A percentile compares a stretch with the other conserved stretches of the same genome.
Evolutionary conservation across 1,140 invertebrate species (phyloP).

Genomic region (Eumaeus atala): DNA sequence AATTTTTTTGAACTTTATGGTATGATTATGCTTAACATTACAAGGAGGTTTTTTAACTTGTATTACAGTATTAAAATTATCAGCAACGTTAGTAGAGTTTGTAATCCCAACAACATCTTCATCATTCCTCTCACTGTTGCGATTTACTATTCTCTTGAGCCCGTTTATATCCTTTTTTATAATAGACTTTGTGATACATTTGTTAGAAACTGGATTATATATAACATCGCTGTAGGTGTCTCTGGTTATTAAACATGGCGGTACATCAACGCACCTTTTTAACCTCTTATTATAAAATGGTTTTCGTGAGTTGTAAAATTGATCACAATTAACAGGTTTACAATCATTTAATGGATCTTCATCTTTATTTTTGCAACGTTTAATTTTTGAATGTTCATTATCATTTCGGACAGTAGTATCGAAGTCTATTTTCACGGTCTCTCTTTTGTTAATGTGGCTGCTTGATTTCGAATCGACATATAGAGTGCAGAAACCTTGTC

Average conservation of each 20-base stretch:
- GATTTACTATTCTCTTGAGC: conserved; percentile 29
- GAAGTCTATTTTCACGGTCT: conserved; percentile 43
- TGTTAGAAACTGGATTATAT: conserved; percentile 42
- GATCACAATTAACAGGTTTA: conserved; percentile 70
- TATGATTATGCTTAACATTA: conserved; percentile 10
- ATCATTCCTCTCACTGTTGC: conserved; percentile 32
- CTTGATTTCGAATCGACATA: conserved; percentile 41
- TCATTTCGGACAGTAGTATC: conserved; percentile 37
- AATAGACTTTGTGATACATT: conserved; percentile 35
- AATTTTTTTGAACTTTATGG: conserved; percentile 5
- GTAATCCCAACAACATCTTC: conserved; percentile 34
- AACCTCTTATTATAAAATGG: conserved; percentile 54
- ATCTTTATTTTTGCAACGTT: conserved; percentile 57
- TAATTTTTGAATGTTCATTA: conserved; percentile 30
- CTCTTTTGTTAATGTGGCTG: conserved; percentile 31
- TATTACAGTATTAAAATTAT: conserved; percentile 6
- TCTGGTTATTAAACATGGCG: conserved; percentile 50
- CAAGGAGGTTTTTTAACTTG: conserved; percentile 9
- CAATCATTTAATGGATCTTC: conserved; percentile 73
- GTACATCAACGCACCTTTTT: conserved; percentile 60
- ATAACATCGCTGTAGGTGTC: conserved; percentile 47
- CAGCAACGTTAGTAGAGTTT: conserved; percentile 11
- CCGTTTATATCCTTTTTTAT: conserved; percentile 38
- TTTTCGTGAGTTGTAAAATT: conserved; percentile 67
- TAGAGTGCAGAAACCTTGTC: conserved; percentile 42